Conservation (phyloP, 2,113 vertebrate genomes). For the Octodon degus region DNA sequence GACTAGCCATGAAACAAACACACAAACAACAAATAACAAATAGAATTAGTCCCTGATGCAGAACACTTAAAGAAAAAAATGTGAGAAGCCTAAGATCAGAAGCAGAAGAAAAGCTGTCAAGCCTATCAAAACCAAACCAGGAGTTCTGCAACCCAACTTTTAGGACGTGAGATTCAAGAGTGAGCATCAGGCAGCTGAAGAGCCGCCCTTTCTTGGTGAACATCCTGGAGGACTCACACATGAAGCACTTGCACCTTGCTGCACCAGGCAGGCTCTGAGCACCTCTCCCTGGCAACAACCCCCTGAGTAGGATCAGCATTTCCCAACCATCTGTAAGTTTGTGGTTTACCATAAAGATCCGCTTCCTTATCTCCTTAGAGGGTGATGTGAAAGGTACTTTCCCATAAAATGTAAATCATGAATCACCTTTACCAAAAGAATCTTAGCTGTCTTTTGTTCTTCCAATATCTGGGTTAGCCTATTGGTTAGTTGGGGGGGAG, state of each 20-base stretch:
- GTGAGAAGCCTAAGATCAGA: background rate
- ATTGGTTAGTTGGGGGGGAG: background rate
- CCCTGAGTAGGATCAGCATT: background rate
- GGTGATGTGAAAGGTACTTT: background rate
- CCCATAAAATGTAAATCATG: background rate
- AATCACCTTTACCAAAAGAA: slow-evolving; percentile 36
- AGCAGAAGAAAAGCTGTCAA: background rate
- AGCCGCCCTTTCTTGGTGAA: background rate
- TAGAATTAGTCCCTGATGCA: background rate
- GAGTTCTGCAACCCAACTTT: background rate
- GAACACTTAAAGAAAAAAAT: background rate
- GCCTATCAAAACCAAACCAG: background rate
- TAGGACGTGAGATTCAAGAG: background rate
- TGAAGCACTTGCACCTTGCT: background rate
- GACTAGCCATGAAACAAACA: background rate
- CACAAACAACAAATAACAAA: background rate
- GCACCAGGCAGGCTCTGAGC: background rate
- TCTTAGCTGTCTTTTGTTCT: slow-evolving; percentile 32
- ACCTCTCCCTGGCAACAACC: background rate
- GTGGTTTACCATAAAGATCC: background rate
- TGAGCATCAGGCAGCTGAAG: background rate
- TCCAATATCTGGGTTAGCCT: background rate
- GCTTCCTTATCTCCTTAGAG: background rate
- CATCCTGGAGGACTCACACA: background rate
- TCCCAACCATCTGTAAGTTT: background rate